These are phyloP conservation scores for Lasioglossum lativentre DNA, from an alignment of 2,888 invertebrate genomes.

Conservation along the genomic window DNA sequence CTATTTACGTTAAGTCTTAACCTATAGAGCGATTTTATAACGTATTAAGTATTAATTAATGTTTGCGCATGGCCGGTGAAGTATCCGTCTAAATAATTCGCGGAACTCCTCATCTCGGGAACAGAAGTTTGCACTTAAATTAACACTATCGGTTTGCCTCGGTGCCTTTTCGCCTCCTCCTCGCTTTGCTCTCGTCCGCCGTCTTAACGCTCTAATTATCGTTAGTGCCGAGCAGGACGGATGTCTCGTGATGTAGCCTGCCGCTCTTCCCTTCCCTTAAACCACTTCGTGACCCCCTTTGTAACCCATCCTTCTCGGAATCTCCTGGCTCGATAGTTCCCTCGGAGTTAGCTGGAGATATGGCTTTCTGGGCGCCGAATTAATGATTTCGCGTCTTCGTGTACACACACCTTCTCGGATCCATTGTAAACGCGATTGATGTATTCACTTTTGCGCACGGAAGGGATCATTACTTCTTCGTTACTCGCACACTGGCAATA, in stretches of 20 bases:
- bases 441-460: neutral
- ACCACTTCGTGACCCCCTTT: conserved; percentile 73
- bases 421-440: neutral
- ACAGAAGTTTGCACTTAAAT: conserved; percentile 48
- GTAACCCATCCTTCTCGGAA: conserved; percentile 44
- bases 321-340: conserved; percentile 68
- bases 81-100: neutral
- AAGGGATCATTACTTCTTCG: neutral
- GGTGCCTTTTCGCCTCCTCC: conserved; percentile 48
- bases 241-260: conserved; percentile 79
- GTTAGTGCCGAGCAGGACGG: conserved; percentile 80
- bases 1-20: too few species aligned
- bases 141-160: conserved; percentile 31
- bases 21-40: neutral
- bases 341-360: conserved; percentile 76
- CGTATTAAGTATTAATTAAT: neutral
- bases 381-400: conserved; percentile 71
- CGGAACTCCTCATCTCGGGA: neutral
- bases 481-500: neutral
- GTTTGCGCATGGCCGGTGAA: neutral
- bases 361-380: conserved; percentile 73
- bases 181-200: conserved; percentile 72
- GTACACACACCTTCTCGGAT: conserved; percentile 59
- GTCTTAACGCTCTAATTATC: conserved; percentile 83
- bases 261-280: conserved; percentile 72